Conservation (phyloP, 1,140 invertebrate species). For the Phymorhynchus buccinoides region DNA sequence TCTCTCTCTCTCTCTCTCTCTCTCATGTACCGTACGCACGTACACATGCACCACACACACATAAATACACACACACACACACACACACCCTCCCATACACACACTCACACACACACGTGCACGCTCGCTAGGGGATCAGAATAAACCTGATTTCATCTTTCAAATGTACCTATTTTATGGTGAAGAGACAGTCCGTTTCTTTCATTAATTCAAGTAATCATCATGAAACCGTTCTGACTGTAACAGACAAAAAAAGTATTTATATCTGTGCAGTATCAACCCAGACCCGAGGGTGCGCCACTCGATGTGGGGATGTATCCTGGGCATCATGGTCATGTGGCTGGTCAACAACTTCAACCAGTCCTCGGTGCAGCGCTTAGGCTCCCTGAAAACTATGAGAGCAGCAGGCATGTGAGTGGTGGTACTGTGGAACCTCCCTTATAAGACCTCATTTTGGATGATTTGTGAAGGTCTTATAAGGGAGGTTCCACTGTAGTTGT, state of each 20-base stretch:
- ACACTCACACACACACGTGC: neutral
- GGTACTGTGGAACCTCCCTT: no score
- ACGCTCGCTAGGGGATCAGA: neutral
- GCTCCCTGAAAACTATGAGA: constrained; percentile 43
- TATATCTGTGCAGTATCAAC: constrained; percentile 32
- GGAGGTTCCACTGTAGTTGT: no score
- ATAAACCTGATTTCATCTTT: no score
- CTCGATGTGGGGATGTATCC: constrained; percentile 38
- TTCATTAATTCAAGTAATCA: no score
- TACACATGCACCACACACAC: neutral
- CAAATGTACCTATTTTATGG: no score
- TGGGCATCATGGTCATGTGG: constrained; percentile 49
- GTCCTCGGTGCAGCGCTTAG: constrained; percentile 50
- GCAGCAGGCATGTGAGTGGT: constrained; percentile 35
- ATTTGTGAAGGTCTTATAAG: no score
- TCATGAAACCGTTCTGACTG: no score
- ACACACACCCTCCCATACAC: neutral
- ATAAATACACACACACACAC: no score
- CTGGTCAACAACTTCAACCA: constrained; percentile 55
- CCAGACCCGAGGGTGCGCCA: constrained; percentile 47
- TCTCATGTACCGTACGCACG: no score
- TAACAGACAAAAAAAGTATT: neutral
- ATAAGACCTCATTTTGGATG: no score
- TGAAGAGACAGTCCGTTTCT: no score
- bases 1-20: no score